Conservation (phyloP, 2,113 vertebrate genomes). For the Panthera leo region DNA sequence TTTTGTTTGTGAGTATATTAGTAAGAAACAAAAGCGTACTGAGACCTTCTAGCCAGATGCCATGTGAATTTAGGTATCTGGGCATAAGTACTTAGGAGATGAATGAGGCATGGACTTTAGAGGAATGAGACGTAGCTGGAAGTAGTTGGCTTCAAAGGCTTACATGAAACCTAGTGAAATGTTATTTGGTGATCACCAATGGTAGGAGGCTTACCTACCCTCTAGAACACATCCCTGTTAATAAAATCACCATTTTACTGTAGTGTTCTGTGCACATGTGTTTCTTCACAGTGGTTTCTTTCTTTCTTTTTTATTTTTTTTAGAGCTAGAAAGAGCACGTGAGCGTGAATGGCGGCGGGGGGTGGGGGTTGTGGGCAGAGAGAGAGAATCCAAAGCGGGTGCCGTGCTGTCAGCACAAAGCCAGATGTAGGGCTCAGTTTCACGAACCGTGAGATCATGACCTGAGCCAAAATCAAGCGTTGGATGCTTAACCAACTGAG, state of each 20-base stretch:
- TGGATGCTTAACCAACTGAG: too few species aligned
- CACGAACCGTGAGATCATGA: too few species aligned
- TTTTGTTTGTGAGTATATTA: background rate
- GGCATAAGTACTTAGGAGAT: background rate
- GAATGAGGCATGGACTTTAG: background rate
- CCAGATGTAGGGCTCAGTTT: too few species aligned
- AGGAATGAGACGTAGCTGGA: background rate
- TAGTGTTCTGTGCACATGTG: background rate
- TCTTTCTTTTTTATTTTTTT: background rate
- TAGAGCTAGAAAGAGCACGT: too few species aligned
- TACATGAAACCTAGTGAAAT: background rate
- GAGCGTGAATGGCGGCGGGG: fast-evolving
- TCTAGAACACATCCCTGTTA: background rate
- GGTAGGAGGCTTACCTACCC: background rate
- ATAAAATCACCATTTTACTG: background rate
- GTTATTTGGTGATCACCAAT: background rate
- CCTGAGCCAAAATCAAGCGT: too few species aligned
- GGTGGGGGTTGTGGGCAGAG: too few species aligned
- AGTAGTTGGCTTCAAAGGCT: background rate
- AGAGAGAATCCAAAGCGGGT: too few species aligned
- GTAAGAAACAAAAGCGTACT: background rate
- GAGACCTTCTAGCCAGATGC: background rate
- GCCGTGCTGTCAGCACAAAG: too few species aligned
- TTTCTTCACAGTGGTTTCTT: slow-evolving; percentile 10
- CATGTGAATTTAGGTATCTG: slow-evolving; percentile 24